Base-by-base conservation (phyloP, 1,140 invertebrate species). In the Cydia amplana region DNA sequence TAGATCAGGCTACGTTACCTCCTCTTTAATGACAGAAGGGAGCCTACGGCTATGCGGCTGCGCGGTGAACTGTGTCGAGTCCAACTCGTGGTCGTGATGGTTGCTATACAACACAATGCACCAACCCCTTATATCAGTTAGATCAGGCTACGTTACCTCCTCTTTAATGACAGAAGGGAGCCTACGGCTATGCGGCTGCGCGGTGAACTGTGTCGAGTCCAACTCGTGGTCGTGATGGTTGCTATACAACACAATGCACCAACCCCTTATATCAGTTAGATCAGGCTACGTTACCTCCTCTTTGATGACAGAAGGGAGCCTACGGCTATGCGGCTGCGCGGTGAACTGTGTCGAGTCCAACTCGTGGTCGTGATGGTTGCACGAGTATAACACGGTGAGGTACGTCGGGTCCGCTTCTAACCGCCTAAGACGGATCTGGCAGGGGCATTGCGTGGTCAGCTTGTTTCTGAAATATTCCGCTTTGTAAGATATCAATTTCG, bases 181-280 rank as follows among this genome's bases (percentile, higher is more conserved):
- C 14, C 65, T 14, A 4, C 65, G 65, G 14, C 65, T 67, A 6
- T 67, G 65, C 10, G 65, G 65, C 6, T 70, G 65, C 2, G 65
- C 32, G 36, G 16, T 70, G n/a, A 70, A 70, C 32, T 36, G 28
- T 1, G 16, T 7, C 2, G 28, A n/a, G 32, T 70, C 9, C 28
- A 70, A 36, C 32, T 23, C 4, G 65, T 70, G 65, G 36, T 70
- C 65, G 36, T 70, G 65, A 28, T 70, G 65, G n/a, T 70, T 70
- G 32, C 65, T 36, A 36, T 60, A 20, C 55, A 20, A 23, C 18
- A 36, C 32, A 9, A 36, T 9, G 5, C 7, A 36, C 32, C 32
- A 36, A 36, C 32, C 32, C 6, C 32, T 36, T 36, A 36, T 36
- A 36, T 36, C 32, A 2, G 7, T 36, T 36, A 6, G 0, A 10